Conservation (phyloP, 1,140 invertebrate species). For the Drosophila biarmipes region DNA sequence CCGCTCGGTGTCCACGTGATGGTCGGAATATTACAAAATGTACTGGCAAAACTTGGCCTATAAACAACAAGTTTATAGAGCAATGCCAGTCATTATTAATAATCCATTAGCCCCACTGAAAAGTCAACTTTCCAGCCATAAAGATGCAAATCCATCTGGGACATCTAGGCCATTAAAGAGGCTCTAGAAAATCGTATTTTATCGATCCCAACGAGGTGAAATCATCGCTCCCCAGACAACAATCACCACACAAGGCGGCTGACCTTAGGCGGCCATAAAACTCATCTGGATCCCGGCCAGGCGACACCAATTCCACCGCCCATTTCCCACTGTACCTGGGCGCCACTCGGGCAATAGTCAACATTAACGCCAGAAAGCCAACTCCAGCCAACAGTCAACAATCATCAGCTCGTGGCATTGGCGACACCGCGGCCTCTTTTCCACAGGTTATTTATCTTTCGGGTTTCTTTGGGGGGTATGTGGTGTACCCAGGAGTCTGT, state of each 20-base stretch:
- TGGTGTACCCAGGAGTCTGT: not conserved
- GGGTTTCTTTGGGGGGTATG: not conserved
- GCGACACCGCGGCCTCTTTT: conserved; percentile 49
- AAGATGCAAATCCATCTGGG: conserved; percentile 22
- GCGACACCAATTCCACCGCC: conserved; percentile 1
- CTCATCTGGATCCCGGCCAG: conserved; percentile 8
- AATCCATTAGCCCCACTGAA: not conserved
- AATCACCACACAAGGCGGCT: conserved; percentile 11
- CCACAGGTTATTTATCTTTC: conserved; percentile 43
- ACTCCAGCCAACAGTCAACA: conserved; percentile 12
- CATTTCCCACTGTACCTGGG: conserved; percentile 35
- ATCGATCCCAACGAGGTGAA: not conserved
- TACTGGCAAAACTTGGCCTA: not conserved
- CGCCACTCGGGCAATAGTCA: conserved; percentile 24
- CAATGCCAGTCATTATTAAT: not conserved
- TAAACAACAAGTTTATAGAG: conserved; percentile 6
- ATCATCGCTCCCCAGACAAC: conserved; percentile 32
- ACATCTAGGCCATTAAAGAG: conserved; percentile 21
- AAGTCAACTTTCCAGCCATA: conserved; percentile 25
- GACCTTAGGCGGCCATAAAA: conserved; percentile 20
- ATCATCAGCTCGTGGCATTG: conserved; percentile 30
- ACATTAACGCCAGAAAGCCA: conserved; percentile 2
- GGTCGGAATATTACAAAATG: not conserved
- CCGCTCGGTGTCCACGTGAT: not conserved
- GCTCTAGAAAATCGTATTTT: not conserved